These are phyloP conservation scores for Pandemis corylana DNA, from an alignment of 2,888 invertebrate genomes.

Conservation along the genomic window DNA sequence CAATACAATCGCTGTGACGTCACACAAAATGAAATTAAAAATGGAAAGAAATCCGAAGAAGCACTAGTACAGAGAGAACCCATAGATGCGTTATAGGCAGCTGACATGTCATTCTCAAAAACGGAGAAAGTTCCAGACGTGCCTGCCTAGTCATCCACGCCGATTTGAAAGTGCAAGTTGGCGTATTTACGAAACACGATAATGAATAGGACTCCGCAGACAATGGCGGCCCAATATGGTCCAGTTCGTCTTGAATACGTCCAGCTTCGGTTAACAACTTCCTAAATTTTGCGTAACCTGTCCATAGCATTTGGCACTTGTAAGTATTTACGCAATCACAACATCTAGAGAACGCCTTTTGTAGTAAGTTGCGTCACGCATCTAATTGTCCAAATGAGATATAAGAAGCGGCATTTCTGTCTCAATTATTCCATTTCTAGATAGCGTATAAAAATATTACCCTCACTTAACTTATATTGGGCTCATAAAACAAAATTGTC, in stretches of 20 bases:
- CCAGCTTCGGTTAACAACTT: conserved; percentile 40
- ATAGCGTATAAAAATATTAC: conserved; percentile 35
- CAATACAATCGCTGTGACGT: conserved; percentile 71
- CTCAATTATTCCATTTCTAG: conserved; percentile 30
- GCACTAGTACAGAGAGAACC: conserved; percentile 63
- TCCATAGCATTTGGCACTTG: conserved; percentile 40
- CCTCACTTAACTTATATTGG: conserved; percentile 38
- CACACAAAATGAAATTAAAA: conserved; percentile 76
- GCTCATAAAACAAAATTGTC: conserved; percentile 38
- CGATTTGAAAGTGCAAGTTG: conserved; percentile 77
- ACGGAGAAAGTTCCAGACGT: conserved; percentile 67
- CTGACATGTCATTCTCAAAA: conserved; percentile 56
- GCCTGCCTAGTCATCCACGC: conserved; percentile 63
- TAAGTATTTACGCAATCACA: conserved; percentile 35
- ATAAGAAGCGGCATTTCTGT: conserved; percentile 22
- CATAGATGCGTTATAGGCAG: conserved; percentile 61
- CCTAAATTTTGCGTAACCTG: conserved; percentile 48
- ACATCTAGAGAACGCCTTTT: conserved; percentile 33
- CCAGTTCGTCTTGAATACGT: conserved; percentile 35
- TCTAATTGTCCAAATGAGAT: conserved; percentile 21
- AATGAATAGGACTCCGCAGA: conserved; percentile 45
- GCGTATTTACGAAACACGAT: conserved; percentile 49
- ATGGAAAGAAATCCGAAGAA: conserved; percentile 60
- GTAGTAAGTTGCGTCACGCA: conserved; percentile 28
- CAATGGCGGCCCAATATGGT: conserved; percentile 40